Evolutionary conservation across 2,797 vertebrate genomes (phyloP).

Genomic region (Pangasius mekongensis): DNA sequence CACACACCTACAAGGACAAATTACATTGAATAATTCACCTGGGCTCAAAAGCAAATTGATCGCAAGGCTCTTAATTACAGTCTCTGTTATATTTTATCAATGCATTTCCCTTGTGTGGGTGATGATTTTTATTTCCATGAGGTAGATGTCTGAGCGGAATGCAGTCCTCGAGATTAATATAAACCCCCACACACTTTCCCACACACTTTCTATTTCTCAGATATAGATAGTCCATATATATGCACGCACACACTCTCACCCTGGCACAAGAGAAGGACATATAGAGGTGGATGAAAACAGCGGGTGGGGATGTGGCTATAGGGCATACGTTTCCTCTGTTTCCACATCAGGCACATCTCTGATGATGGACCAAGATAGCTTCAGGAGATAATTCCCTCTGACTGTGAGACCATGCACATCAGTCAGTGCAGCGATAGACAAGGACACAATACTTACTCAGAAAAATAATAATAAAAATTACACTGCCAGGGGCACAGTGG

Average conservation of each 20-base stretch:
- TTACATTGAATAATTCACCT: conserved; percentile 1
- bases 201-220: background rate
- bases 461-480: too few species aligned
- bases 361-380: background rate
- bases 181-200: background rate
- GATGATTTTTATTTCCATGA: background rate
- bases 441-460: background rate
- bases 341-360: background rate
- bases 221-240: background rate
- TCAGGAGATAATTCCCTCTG: background rate
- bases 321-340: background rate
- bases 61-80: background rate
- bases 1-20: background rate
- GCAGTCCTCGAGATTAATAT: background rate
- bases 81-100: background rate
- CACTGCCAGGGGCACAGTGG: too few species aligned
- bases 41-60: background rate
- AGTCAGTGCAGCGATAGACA: background rate
- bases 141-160: background rate
- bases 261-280: background rate
- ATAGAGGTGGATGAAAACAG: background rate
- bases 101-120: background rate
- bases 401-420: background rate
- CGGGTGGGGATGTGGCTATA: background rate
- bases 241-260: background rate